phyloP scores from a whole-genome alignment of 2,888 invertebrate species.

The Drosophila limbata region DNA sequence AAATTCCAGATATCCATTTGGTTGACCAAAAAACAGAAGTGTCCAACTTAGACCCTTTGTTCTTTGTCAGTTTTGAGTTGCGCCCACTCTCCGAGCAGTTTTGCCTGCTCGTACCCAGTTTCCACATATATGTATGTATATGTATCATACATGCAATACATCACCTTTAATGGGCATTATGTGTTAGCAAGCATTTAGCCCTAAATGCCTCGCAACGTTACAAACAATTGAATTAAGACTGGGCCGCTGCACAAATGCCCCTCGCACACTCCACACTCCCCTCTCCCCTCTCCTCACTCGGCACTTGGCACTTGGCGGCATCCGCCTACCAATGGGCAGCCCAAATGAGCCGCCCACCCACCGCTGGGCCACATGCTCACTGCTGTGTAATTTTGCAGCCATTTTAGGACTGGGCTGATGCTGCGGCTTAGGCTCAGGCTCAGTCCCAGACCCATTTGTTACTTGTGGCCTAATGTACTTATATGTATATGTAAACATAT shows the following conservation, averaged over 20 bases:
- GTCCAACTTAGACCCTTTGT: neutral
- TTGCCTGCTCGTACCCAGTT: neutral
- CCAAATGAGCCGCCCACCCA: conserved; percentile 17
- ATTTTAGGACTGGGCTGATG: conserved; percentile 44
- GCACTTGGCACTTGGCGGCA: neutral
- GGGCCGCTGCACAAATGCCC: conserved; percentile 49
- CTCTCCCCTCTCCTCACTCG: neutral
- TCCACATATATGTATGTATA: neutral
- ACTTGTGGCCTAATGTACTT: conserved; percentile 35
- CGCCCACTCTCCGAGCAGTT: neutral
- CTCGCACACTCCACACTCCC: neutral
- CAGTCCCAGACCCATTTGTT: conserved; percentile 57
- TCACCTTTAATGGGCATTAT: conserved; percentile 74
- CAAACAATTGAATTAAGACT: conserved; percentile 74
- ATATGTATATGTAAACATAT: conserved; percentile 14
- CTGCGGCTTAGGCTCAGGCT: conserved; percentile 7
- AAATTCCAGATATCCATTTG: neutral
- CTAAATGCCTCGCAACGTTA: conserved; percentile 63
- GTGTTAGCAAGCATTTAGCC: conserved; percentile 71
- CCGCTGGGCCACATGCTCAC: conserved; percentile 21
- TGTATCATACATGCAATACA: conserved; percentile 40
- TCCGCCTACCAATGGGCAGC: neutral
- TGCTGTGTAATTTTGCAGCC: conserved; percentile 49
- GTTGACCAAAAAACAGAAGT: conserved; percentile 1
- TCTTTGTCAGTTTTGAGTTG: neutral